Conservation (phyloP, 2,888 invertebrate species). For the Erebia aethiops region DNA sequence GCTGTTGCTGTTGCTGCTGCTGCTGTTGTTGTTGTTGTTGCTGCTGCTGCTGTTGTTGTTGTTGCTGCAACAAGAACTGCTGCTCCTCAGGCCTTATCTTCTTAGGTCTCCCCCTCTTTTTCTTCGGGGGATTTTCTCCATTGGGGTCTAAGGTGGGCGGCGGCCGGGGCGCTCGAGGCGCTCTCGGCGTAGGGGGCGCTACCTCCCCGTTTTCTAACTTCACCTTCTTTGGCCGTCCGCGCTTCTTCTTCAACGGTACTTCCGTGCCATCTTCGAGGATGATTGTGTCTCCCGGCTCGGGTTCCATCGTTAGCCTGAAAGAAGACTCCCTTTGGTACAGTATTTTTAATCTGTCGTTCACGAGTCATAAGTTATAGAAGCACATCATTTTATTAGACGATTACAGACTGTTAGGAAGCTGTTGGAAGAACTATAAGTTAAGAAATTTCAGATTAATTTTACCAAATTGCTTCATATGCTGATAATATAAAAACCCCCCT, state of each 20-base stretch:
- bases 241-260: slow-evolving; percentile 91
- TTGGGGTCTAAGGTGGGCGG: slow-evolving; percentile 55
- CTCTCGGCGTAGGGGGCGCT: slow-evolving; percentile 80
- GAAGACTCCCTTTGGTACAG: slow-evolving; percentile 47
- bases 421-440: no score
- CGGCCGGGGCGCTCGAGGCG: slow-evolving; percentile 73
- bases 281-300: slow-evolving; percentile 80
- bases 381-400: no score
- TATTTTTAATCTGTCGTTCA: slow-evolving; percentile 54
- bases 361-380: slow-evolving; percentile 32
- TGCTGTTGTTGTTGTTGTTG: slow-evolving; percentile 59
- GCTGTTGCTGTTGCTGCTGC: slow-evolving; percentile 47
- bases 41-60: slow-evolving; percentile 70
- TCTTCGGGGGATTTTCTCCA: slow-evolving; percentile 87
- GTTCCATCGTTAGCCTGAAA: slow-evolving; percentile 79
- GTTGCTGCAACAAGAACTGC: slow-evolving; percentile 77
- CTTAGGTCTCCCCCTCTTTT: slow-evolving; percentile 94
- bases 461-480: no score
- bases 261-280: slow-evolving; percentile 85
- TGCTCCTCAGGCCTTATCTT: slow-evolving; percentile 89
- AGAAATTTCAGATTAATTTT: no score
- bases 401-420: no score
- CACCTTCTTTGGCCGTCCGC: slow-evolving; percentile 94
- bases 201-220: slow-evolving; percentile 86
- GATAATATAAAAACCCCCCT: no score